Conservation (phyloP, 1,140 invertebrate genomes). For the Aphaenogaster ashmeadi region DNA sequence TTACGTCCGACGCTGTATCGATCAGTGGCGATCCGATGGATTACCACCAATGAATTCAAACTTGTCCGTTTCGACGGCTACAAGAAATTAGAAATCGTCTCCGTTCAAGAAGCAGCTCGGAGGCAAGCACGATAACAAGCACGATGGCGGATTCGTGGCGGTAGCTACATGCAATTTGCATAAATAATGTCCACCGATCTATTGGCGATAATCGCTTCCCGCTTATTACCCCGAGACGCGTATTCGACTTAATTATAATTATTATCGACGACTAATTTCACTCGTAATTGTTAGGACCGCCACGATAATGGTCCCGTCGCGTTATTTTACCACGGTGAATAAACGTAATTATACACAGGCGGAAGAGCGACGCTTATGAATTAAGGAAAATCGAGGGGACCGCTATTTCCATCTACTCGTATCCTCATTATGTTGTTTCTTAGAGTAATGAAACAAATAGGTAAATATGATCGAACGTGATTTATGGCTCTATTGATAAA, state of each 20-base stretch:
- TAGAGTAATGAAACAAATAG: slow-evolving; percentile 21
- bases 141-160: not conserved
- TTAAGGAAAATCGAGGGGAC: slow-evolving; percentile 20
- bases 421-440: not conserved
- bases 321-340: slow-evolving; percentile 10
- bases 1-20: slow-evolving; percentile 32
- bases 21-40: slow-evolving; percentile 49
- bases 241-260: slow-evolving; percentile 47
- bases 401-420: not conserved
- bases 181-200: slow-evolving; percentile 54
- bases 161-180: slow-evolving; percentile 48
- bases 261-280: slow-evolving; percentile 44
- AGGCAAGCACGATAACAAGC: not conserved
- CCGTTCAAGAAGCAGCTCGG: not conserved
- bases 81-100: slow-evolving; percentile 61
- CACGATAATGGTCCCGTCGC: not conserved
- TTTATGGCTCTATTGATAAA: slow-evolving; percentile 43
- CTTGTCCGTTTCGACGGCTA: not conserved
- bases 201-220: slow-evolving; percentile 36
- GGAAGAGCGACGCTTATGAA: not conserved
- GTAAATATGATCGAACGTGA: not conserved
- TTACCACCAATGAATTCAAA: slow-evolving; percentile 17
- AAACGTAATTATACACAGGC: slow-evolving; percentile 10
- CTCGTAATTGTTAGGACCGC: slow-evolving; percentile 21
- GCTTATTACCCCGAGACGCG: slow-evolving; percentile 38